Conservation (phyloP, 2,113 vertebrate genomes). For the Saimiri boliviensis region DNA sequence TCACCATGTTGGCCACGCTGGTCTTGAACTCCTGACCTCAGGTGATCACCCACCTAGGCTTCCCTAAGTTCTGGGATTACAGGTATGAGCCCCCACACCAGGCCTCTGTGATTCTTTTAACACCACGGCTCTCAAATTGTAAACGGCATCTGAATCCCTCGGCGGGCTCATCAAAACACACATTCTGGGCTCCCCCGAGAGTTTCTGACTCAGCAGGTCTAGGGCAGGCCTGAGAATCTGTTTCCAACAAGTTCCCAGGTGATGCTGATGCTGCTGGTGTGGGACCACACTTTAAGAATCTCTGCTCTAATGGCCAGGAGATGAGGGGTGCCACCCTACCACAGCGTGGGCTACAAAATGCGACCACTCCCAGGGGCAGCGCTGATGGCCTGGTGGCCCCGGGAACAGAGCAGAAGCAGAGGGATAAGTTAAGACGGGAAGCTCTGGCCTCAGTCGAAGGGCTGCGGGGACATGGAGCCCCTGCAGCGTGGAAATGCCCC, state of each 20-base stretch:
- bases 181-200: not conserved
- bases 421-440: not conserved
- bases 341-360: not conserved
- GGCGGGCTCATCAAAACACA: not conserved
- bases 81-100: no score
- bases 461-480: not conserved
- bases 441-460: not conserved
- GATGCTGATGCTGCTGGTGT: not conserved
- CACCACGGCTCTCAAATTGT: not conserved
- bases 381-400: no score
- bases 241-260: not conserved
- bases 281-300: not conserved
- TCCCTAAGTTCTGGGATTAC: no score
- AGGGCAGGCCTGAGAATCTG: not conserved
- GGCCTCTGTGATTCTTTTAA: not conserved
- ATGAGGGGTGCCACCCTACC: not conserved
- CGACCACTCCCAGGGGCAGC: not conserved
- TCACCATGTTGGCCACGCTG: no score
- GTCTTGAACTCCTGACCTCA: no score
- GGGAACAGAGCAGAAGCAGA: not conserved
- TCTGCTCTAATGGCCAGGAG: not conserved
- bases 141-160: not conserved
- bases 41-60: fast-evolving
- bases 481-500: not conserved
- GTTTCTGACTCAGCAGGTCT: not conserved